Conservation (phyloP, 2,888 invertebrate species). For the Mythimna pallens region DNA sequence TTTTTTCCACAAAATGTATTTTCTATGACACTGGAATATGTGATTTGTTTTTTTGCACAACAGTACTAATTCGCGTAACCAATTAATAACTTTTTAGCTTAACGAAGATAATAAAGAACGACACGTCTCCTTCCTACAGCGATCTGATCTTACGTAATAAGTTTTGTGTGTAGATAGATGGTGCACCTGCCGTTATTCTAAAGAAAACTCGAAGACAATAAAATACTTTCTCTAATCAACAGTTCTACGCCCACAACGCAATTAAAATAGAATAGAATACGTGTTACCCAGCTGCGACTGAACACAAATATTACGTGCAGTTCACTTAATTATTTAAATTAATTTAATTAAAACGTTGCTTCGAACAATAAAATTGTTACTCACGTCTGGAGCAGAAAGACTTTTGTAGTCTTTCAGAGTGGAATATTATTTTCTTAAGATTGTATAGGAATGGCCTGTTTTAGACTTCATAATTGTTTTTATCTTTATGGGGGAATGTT, state of each 20-base stretch:
- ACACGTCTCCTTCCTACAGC: too few relatives aligned
- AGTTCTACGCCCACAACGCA: not conserved
- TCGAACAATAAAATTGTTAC: constrained; percentile 5
- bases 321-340: constrained; percentile 41
- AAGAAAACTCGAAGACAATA: not conserved
- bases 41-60: too few relatives aligned
- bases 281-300: constrained; percentile 21
- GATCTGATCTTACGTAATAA: too few relatives aligned
- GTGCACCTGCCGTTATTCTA: not conserved
- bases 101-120: too few relatives aligned
- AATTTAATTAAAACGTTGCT: constrained; percentile 31
- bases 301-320: constrained; percentile 22
- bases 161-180: too few relatives aligned
- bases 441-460: not conserved
- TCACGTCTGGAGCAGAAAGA: not conserved
- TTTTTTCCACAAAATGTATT: too few relatives aligned
- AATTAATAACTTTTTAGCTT: too few relatives aligned
- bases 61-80: too few relatives aligned
- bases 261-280: constrained; percentile 28
- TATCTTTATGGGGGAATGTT: not conserved
- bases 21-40: too few relatives aligned
- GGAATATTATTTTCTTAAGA: not conserved
- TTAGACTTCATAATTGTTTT: not conserved
- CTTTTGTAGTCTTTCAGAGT: not conserved
- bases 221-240: constrained; percentile 1